Evolutionary conservation across 2,113 vertebrate species (phyloP).

Genomic region (Malurus alboscapulatus): DNA sequence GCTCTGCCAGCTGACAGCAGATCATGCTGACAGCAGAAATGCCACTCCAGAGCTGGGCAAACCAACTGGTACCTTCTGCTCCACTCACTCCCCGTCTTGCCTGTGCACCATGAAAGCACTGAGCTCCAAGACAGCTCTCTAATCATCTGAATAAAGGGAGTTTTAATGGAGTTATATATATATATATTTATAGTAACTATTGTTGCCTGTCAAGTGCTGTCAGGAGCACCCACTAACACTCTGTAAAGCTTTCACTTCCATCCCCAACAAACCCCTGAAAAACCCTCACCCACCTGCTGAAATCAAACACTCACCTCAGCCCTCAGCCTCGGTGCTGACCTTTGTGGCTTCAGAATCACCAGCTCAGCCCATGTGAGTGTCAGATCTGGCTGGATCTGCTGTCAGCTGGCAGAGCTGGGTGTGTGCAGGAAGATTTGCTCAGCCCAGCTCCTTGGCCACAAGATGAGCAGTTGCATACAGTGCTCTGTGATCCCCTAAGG

Average conservation of each 20-base stretch:
- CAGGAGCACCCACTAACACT: neutral
- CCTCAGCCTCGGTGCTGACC: neutral
- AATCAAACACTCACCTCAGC: neutral
- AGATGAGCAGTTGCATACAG: accelerated
- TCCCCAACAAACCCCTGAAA: neutral
- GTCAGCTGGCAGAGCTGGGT: neutral
- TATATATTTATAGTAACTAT: too few relatives aligned
- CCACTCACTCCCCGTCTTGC: too few relatives aligned
- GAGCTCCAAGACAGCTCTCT: too few relatives aligned
- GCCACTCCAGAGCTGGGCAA: too few relatives aligned
- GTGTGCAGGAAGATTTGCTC: accelerated
- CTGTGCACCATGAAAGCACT: too few relatives aligned
- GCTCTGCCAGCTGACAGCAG: accelerated
- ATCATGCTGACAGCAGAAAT: neutral
- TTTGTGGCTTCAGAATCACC: neutral
- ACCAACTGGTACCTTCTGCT: too few relatives aligned
- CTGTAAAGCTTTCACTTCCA: conserved; percentile 11
- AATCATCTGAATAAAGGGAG: too few relatives aligned
- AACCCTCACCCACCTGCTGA: neutral
- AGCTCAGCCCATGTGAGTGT: neutral
- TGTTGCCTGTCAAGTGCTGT: neutral
- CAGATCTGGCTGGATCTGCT: accelerated
- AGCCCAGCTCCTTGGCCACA: neutral
- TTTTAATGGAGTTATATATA: too few relatives aligned
- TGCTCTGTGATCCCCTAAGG: neutral